Evolutionary conservation across 1,140 invertebrate species (phyloP).

Genomic region (Coenobita brevimanus): DNA sequence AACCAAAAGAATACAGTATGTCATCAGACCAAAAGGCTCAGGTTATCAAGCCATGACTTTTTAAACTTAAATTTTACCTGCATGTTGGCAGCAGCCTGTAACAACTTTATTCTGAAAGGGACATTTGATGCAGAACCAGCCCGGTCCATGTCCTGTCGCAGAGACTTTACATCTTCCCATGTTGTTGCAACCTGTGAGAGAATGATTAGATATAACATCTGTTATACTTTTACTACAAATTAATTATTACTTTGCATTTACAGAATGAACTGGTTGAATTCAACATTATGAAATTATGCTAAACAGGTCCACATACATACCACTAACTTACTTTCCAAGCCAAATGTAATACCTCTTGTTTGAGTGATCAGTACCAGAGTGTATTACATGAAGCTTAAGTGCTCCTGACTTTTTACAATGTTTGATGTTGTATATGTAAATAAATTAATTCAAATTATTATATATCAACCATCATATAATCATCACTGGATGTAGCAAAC

Average conservation of each 20-base stretch:
- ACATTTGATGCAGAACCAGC: constrained; percentile 89
- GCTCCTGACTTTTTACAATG: no score
- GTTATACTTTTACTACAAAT: not conserved
- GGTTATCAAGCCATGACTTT: no score
- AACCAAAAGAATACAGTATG: no score
- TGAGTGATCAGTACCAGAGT: not conserved
- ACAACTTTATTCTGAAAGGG: constrained; percentile 92
- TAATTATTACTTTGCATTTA: constrained; percentile 7
- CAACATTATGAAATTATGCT: constrained; percentile 2
- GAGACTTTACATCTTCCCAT: constrained; percentile 94
- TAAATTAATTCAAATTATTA: no score
- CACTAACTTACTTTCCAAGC: not conserved
- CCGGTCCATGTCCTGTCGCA: constrained; percentile 94
- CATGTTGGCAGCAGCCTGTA: constrained; percentile 93
- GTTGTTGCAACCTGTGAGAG: constrained; percentile 85
- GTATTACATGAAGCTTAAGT: no score
- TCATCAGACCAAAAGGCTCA: no score
- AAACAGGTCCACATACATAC: not conserved
- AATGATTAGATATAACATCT: constrained; percentile 14
- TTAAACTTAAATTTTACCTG: constrained; percentile 79
- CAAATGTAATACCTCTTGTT: not conserved
- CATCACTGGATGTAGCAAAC: no score
- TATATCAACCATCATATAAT: no score
- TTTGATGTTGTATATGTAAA: no score
- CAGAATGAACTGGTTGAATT: not conserved